Evolutionary conservation across 2,113 vertebrate species (phyloP).

Genomic region (Alces alces): DNA sequence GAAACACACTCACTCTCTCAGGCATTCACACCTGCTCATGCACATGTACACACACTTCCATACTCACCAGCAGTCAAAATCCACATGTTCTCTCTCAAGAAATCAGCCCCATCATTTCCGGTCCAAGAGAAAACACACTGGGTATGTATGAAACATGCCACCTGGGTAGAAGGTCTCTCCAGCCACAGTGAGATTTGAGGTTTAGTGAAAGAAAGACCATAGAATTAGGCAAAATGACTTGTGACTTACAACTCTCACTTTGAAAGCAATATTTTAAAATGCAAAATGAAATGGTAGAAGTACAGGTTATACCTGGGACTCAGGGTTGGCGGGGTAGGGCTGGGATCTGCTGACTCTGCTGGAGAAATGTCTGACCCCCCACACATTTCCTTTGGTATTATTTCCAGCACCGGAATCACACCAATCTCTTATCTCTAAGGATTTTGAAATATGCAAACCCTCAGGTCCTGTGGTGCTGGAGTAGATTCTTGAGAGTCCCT

Average conservation of each 20-base stretch:
- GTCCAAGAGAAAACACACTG: neutral
- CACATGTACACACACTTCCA: neutral
- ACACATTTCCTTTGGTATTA: neutral
- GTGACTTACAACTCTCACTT: neutral
- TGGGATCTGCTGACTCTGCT: neutral
- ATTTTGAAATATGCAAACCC: neutral
- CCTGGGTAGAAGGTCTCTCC: constrained; percentile 17
- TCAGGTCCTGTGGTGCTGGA: neutral
- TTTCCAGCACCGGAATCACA: neutral
- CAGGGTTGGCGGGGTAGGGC: neutral
- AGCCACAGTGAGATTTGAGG: constrained; percentile 41
- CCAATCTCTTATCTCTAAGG: neutral
- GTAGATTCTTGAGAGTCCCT: neutral
- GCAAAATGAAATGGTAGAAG: neutral
- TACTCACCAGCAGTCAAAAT: neutral
- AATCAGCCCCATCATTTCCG: constrained; percentile 62
- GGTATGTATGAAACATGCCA: constrained; percentile 1
- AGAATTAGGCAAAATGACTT: neutral
- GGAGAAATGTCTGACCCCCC: neutral
- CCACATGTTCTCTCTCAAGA: constrained; percentile 5
- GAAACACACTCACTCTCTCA: neutral
- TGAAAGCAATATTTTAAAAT: neutral
- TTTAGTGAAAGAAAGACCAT: neutral
- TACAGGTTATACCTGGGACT: neutral
- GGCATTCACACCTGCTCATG: neutral